A percentile compares a stretch with the other conserved stretches of the same genome.
Evolutionary conservation across 2,113 vertebrate species (phyloP).

Genomic region (Engraulis encrasicolus): DNA sequence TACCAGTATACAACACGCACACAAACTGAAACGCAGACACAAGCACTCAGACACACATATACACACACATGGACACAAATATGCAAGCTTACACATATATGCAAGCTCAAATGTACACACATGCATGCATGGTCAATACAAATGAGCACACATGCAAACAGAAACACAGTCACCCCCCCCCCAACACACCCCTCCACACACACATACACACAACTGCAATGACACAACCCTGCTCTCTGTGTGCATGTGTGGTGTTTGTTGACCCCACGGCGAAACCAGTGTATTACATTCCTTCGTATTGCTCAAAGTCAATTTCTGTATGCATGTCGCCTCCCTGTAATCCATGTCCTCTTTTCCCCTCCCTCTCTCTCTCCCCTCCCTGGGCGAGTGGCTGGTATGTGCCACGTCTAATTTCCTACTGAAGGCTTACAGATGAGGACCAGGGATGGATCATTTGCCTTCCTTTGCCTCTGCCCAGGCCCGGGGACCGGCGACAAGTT

Average conservation of each 20-base stretch:
- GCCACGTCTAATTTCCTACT: background rate
- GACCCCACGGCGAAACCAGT: constrained; percentile 64
- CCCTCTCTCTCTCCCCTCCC: no score
- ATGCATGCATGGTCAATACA: no score
- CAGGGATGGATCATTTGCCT: constrained; percentile 19
- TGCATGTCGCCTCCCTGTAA: constrained; percentile 35
- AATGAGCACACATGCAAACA: no score
- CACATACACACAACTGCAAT: background rate
- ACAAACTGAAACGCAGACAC: no score
- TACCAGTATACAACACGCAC: no score
- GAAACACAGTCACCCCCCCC: background rate
- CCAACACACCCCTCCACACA: background rate
- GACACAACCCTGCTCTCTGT: constrained; percentile 42
- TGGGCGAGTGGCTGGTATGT: background rate
- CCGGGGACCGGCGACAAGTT: no score
- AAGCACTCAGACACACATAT: no score
- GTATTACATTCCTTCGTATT: constrained; percentile 58
- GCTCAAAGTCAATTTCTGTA: constrained; percentile 63
- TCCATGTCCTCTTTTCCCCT: constrained; percentile 27
- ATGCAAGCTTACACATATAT: no score
- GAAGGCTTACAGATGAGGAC: background rate
- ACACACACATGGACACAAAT: no score
- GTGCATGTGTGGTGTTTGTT: constrained; percentile 64
- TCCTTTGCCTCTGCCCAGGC: no score
- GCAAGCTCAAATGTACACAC: no score